phyloP scores from a whole-genome alignment of 2,113 vertebrate species.

The Vireo altiloquus region DNA sequence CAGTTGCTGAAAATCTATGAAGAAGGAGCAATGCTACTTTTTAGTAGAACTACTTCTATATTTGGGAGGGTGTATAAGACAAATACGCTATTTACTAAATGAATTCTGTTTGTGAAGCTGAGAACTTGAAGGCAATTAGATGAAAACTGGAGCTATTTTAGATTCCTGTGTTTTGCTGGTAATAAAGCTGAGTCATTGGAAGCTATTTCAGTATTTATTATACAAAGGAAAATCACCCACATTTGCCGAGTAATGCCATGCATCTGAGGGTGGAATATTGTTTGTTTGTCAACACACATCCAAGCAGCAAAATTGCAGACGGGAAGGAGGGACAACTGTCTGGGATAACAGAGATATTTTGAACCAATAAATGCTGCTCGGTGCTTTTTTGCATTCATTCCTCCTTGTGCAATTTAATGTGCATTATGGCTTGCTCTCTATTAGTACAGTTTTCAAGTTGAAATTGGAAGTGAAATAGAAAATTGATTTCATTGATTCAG shows the following conservation, averaged over 20 bases:
- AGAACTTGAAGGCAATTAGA: not conserved
- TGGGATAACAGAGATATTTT: not conserved
- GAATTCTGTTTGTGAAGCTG: not conserved
- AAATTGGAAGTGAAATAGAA: not conserved
- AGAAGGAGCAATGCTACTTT: not conserved
- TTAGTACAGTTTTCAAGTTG: not conserved
- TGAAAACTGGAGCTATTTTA: not conserved
- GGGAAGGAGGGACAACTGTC: not conserved
- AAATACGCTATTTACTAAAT: not conserved
- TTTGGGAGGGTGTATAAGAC: not conserved
- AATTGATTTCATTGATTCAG: not conserved
- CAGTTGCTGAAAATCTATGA: not conserved
- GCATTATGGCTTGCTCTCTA: not conserved
- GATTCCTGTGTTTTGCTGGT: not conserved
- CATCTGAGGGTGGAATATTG: not conserved
- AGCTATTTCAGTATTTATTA: not conserved
- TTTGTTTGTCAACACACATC: conserved; percentile 9
- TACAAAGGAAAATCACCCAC: not conserved
- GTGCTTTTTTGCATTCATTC: not conserved
- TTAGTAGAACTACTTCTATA: not conserved
- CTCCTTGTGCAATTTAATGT: not conserved
- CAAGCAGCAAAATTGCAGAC: not conserved
- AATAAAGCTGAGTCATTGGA: not conserved
- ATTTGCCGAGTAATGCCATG: not conserved
- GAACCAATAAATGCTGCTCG: not conserved